Evolutionary conservation across 2,797 vertebrate genomes (phyloP).

Genomic region (Aselliscus stoliczkanus): DNA sequence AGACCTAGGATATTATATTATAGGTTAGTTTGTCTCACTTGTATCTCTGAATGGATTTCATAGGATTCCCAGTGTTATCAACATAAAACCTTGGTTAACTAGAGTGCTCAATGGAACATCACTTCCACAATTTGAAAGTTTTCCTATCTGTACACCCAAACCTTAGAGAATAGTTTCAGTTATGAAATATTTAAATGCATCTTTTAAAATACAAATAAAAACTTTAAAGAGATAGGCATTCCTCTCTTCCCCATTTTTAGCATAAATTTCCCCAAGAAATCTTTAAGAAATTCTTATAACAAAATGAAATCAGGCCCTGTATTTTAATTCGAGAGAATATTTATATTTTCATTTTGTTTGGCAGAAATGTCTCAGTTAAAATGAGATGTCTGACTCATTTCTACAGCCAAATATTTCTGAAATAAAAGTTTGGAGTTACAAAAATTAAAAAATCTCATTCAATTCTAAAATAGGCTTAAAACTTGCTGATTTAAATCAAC

Average conservation of each 20-base stretch:
- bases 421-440: slow-evolving; percentile 71
- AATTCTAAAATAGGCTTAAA: slow-evolving; percentile 63
- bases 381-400: slow-evolving; percentile 76
- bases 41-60: background rate
- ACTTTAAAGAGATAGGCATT: background rate
- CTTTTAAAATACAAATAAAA: slow-evolving; percentile 38
- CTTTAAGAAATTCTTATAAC: slow-evolving; percentile 31
- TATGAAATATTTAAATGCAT: slow-evolving; percentile 27
- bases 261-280: background rate
- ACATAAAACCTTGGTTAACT: background rate
- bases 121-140: background rate
- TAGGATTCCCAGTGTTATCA: background rate
- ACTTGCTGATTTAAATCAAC: slow-evolving; percentile 64
- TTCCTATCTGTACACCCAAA: background rate
- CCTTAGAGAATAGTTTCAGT: background rate
- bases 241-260: background rate
- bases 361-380: slow-evolving; percentile 71
- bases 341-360: slow-evolving; percentile 68
- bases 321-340: slow-evolving; percentile 59
- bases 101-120: background rate
- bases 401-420: slow-evolving; percentile 74
- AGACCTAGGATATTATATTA: background rate
- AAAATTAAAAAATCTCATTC: slow-evolving; percentile 67
- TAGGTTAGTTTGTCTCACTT: background rate
- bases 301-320: slow-evolving; percentile 32